Evolutionary conservation across 2,113 vertebrate genomes (phyloP), one percentile per base, ranked within the genome.

Genomic region (Corythornis cristatus): DNA sequence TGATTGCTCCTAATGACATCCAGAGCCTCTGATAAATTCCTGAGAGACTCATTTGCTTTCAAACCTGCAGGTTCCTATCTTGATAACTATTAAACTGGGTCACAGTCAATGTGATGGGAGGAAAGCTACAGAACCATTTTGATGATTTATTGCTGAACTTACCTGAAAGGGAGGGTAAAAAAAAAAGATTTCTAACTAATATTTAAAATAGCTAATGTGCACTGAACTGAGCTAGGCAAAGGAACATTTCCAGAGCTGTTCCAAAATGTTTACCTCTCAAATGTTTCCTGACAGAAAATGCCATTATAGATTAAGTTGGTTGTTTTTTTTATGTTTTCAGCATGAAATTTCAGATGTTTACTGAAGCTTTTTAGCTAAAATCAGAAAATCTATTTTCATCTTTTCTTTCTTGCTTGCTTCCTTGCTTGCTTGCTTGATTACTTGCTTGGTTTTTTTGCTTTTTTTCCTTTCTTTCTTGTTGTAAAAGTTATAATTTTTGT

Each of bases 301-400:
- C 19, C 40, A 51, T 76, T 66, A 57, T 79, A 42, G 33, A 89
- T 85, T 50, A 91, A 89, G 11, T 33, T 33, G 33, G 33, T 81
- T 53, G 54, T 81, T 58, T 60, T 26, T 37, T 23, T 15, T 79
- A 74, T 92, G 31, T 5, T 93, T 93, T 66, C 65, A 75, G 67
- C 58, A 58, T 83, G 74, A 91, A 85, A 91, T 87, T 89, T 89
- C 86, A 85, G 43, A 78, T 71, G 64, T 87, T 93, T 82, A 90
- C 74, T 60, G 50, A 76, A 60, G 74, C 16, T 70, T 72, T 89
- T 58, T 22, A 43, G 62, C 61, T 68, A 72, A 81, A 86, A 88
- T 45, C 70, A 84, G 31, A 72, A 90, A 74, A 42, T 54, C 86
- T 75, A 26, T 81, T 88, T 93, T 94, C 73, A 71, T 21, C 18